Evolutionary conservation across 2,113 vertebrate genomes (phyloP).

Genomic region (Nematolebias whitei): DNA sequence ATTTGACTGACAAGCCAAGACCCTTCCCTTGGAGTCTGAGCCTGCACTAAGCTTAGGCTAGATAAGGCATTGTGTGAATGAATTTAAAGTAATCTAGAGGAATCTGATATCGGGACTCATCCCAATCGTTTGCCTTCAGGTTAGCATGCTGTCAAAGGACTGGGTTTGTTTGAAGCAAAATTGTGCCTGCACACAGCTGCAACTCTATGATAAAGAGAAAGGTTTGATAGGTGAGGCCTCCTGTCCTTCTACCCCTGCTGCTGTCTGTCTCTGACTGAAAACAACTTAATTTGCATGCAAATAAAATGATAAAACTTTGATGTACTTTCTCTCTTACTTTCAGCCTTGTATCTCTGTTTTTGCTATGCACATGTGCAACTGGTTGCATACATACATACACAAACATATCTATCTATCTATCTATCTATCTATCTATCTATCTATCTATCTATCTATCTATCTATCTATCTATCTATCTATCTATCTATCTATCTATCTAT

Average conservation of each 20-base stretch:
- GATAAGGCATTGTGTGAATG: conserved; percentile 60
- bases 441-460: too few species aligned
- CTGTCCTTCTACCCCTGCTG: conserved; percentile 29
- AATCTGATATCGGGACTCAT: conserved; percentile 57
- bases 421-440: too few species aligned
- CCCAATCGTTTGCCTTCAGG: conserved; percentile 66
- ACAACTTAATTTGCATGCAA: conserved; percentile 21
- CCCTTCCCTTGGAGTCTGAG: conserved; percentile 34
- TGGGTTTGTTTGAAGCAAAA: conserved; percentile 62
- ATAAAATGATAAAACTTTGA: conserved; percentile 10
- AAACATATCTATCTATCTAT: too few species aligned
- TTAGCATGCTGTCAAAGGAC: conserved; percentile 63
- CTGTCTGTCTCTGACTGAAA: conserved; percentile 37
- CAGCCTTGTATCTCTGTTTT: background rate
- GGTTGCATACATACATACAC: too few species aligned
- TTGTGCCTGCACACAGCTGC: conserved; percentile 62
- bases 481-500: too few species aligned
- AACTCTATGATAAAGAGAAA: conserved; percentile 63
- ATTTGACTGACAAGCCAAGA: conserved; percentile 42
- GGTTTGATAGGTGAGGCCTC: conserved; percentile 54
- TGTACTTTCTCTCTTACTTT: background rate
- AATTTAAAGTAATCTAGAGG: conserved; percentile 59
- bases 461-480: too few species aligned
- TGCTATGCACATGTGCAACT: background rate
- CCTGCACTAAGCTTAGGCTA: conserved; percentile 47